Percentiles rank a stretch among this genome's conserved stretches.
Conservation (phyloP, 2,888 invertebrate genomes). For the Altica lythri region DNA sequence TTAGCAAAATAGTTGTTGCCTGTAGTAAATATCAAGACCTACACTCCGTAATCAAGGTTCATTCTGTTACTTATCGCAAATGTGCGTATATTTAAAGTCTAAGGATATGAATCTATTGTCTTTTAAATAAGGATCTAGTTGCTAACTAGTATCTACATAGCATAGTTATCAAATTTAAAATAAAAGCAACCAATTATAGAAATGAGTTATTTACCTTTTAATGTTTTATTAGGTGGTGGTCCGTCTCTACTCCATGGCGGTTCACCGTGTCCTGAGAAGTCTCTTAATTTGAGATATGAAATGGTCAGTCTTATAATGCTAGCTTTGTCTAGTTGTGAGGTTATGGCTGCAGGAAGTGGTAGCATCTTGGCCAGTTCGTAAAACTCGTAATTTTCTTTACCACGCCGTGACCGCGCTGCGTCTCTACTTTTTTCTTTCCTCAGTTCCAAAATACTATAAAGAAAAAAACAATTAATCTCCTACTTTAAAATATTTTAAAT, state of each 20-base stretch:
- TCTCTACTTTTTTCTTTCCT: constrained; percentile 93
- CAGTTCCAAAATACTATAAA: constrained; percentile 87
- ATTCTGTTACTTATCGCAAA: too few species aligned
- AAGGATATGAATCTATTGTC: too few species aligned
- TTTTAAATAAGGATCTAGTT: too few species aligned
- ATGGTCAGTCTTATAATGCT: constrained; percentile 96
- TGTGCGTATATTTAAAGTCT: too few species aligned
- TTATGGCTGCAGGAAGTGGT: constrained; percentile 88
- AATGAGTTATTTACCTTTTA: constrained; percentile 68
- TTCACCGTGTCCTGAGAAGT: constrained; percentile 94
- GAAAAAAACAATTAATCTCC: constrained; percentile 35
- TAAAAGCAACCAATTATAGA: too few species aligned
- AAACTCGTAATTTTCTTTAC: constrained; percentile 96
- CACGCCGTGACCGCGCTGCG: constrained; percentile 87
- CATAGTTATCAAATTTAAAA: too few species aligned
- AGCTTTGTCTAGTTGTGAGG: constrained; percentile 93
- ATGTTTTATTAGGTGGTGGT: constrained; percentile 75
- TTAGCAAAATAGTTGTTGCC: too few species aligned
- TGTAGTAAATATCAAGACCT: too few species aligned
- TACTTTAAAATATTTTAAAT: too few species aligned
- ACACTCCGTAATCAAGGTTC: too few species aligned
- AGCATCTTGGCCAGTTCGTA: constrained; percentile 95
- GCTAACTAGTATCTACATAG: too few species aligned
- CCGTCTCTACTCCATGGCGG: constrained; percentile 92
- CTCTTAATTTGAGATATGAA: constrained; percentile 91